Evolutionary conservation across 2,113 vertebrate genomes (phyloP), one percentile per base, ranked within the genome.

Genomic region (Megaceryle maxima): DNA sequence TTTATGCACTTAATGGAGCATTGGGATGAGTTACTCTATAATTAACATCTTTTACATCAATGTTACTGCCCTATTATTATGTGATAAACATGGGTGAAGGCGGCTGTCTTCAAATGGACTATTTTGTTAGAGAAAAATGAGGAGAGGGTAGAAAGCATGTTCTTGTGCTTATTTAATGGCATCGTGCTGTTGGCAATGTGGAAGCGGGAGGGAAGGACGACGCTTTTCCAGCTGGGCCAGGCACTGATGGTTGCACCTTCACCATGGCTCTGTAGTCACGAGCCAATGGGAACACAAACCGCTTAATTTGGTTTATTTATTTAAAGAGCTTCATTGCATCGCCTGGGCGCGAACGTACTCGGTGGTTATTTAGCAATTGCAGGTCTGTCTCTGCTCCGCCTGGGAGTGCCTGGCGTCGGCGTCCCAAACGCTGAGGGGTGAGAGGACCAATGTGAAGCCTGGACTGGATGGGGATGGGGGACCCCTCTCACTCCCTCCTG

Each of bases 11-110:
- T 91, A 84, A 48, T 21, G 17, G 91, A 48, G 76, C 48, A 28
- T 5, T 50, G 76, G 88, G 55, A 62, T 79, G 87, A 89, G 88
- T 78, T 37, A 11, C 81, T 59, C 53, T 15, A 0, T 57, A 75
- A 90, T 83, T 96, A 91, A 79, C 75, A 4, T 59, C 48, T 88
- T 88, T 95, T 94, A 93, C 76, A 18, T 8, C 16, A 62, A 11
- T 4, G 44, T 72, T 89, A 62, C 78, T 75, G 44, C 57, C 77
- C 51, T 41, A n/a, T 87, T 22, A 18, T 64, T 35, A 50, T 28
- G 26, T 43, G 85, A 67, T 93, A 78, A 81, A 19, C 44, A 19
- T 1, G 56, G 73, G 59, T 26, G 50, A 74, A 31, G 62, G 92
- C 29, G 41, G 68, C 57, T 26, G 29, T 80, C 63, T 85, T 84